Conservation (phyloP, 2,888 invertebrate genomes). For the Synanthedon andrenaeformis region DNA sequence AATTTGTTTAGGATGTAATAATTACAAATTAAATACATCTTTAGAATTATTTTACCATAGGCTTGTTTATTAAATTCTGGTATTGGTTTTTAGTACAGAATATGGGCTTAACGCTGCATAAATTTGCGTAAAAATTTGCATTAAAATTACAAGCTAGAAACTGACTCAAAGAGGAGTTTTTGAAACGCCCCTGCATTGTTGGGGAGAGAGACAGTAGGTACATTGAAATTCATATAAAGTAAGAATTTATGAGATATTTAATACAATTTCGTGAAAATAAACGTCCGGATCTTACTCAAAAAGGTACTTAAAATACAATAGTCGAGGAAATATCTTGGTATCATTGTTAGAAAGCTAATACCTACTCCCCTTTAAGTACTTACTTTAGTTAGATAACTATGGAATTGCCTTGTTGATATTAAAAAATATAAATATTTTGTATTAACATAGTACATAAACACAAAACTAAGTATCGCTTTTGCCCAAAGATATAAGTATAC, state of each 20-base stretch:
- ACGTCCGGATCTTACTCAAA: slow-evolving; percentile 2
- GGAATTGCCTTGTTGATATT: too few relatives aligned
- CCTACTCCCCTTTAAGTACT: not conserved
- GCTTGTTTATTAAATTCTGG: too few relatives aligned
- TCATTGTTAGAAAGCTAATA: not conserved
- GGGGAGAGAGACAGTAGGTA: slow-evolving; percentile 12
- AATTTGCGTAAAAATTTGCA: slow-evolving; percentile 26
- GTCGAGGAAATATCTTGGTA: not conserved
- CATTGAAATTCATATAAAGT: slow-evolving; percentile 27
- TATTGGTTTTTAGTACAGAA: too few relatives aligned
- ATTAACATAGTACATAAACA: too few relatives aligned
- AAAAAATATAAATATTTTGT: too few relatives aligned
- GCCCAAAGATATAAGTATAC: too few relatives aligned
- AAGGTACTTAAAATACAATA: not conserved
- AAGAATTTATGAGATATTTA: slow-evolving; percentile 21
- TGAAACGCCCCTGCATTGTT: slow-evolving; percentile 14
- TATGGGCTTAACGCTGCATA: not conserved
- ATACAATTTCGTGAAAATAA: slow-evolving; percentile 10
- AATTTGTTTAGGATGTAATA: too few relatives aligned
- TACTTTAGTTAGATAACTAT: too few relatives aligned
- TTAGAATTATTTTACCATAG: too few relatives aligned
- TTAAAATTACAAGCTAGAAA: slow-evolving; percentile 26
- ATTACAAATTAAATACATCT: too few relatives aligned
- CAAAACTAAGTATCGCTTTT: too few relatives aligned
- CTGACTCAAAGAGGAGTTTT: slow-evolving; percentile 20